These are phyloP conservation scores for Hyaena hyaena DNA, from an alignment of 2,113 vertebrate species.

Conservation along the genomic window DNA sequence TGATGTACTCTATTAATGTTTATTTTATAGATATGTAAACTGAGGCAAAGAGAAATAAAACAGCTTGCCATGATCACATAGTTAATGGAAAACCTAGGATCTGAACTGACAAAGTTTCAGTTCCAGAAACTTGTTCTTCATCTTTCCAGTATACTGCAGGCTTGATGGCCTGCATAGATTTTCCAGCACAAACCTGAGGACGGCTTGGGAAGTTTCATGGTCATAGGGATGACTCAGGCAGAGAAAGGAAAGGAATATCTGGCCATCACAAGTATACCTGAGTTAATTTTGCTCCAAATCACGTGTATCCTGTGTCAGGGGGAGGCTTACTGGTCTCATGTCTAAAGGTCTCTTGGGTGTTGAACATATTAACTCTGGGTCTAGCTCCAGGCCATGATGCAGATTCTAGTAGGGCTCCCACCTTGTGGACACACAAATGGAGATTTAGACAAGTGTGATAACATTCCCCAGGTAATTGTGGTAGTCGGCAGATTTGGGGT, in stretches of 20 bases:
- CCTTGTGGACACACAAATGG: not conserved
- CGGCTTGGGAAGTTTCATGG: not conserved
- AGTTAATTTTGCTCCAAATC: not conserved
- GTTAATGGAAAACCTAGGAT: not conserved
- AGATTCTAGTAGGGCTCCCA: not conserved
- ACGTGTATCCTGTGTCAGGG: not conserved
- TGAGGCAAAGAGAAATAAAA: slow-evolving; percentile 5
- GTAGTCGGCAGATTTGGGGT: not conserved
- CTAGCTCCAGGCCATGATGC: not conserved
- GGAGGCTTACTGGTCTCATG: not conserved
- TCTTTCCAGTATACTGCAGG: not conserved
- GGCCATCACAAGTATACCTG: not conserved
- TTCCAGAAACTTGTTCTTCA: not conserved
- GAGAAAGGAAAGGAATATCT: not conserved
- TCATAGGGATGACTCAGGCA: not conserved
- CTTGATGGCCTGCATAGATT: not conserved
- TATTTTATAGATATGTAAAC: not conserved
- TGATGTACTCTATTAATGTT: not conserved
- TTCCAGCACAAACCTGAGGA: not conserved
- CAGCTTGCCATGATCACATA: not conserved
- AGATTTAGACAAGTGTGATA: not conserved
- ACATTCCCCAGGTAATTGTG: no score
- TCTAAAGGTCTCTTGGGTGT: not conserved
- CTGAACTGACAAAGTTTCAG: not conserved
- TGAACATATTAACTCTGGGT: not conserved